phyloP scores from a whole-genome alignment of 1,140 invertebrate genomes.

The Drosophila ananassae region DNA sequence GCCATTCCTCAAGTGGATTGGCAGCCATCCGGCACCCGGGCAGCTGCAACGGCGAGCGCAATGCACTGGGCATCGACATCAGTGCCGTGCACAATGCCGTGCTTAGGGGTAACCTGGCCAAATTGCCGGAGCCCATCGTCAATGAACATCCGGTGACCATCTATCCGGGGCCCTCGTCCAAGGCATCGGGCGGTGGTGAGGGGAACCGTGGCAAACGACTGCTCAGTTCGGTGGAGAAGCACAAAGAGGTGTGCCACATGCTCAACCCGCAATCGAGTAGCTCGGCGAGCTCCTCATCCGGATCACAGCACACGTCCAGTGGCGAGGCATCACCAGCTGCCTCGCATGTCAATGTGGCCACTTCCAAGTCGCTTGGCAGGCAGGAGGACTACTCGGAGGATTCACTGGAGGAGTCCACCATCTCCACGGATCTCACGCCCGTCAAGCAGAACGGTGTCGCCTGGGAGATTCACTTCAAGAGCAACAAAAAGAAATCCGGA shows the following conservation, averaged over 20 bases:
- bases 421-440: slow-evolving; percentile 85
- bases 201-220: slow-evolving; percentile 85
- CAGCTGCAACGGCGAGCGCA: slow-evolving; percentile 77
- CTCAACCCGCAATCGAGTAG: slow-evolving; percentile 71
- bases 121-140: slow-evolving; percentile 79
- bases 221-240: slow-evolving; percentile 89
- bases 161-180: slow-evolving; percentile 85
- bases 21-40: slow-evolving; percentile 43
- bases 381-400: slow-evolving; percentile 90
- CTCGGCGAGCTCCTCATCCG: slow-evolving; percentile 55
- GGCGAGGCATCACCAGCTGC: slow-evolving; percentile 65
- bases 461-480: slow-evolving; percentile 90
- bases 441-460: slow-evolving; percentile 91
- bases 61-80: slow-evolving; percentile 80
- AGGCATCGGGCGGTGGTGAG: slow-evolving; percentile 30
- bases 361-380: slow-evolving; percentile 16
- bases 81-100: slow-evolving; percentile 83
- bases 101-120: slow-evolving; percentile 74
- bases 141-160: slow-evolving; percentile 88
- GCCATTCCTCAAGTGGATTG: slow-evolving; percentile 41
- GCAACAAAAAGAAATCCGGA: slow-evolving; percentile 60
- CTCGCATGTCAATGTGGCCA: slow-evolving; percentile 56
- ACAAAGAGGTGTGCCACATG: slow-evolving; percentile 89
- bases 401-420: slow-evolving; percentile 89
- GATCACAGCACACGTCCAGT: slow-evolving; percentile 60